These are phyloP conservation scores for Brevimyrus niger DNA, from an alignment of 2,113 vertebrate species.

Conservation along the genomic window DNA sequence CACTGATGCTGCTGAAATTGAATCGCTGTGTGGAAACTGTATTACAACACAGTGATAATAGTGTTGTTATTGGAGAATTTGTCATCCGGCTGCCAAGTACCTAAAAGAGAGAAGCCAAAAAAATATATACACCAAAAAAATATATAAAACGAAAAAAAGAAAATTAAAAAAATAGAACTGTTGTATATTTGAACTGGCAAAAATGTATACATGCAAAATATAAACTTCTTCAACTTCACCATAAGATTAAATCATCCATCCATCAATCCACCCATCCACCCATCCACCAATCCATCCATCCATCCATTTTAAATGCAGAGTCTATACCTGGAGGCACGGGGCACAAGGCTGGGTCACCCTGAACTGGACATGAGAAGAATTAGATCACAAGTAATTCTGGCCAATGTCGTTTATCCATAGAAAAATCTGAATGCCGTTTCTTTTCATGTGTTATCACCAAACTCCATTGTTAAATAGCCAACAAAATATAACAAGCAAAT, in stretches of 20 bases:
- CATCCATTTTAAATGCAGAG: not conserved
- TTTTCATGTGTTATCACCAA: slow-evolving; percentile 2
- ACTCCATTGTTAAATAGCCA: not conserved
- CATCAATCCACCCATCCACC: not conserved
- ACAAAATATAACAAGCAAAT: slow-evolving; percentile 6
- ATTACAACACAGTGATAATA: not conserved
- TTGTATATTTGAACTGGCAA: not conserved
- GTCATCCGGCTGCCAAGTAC: not conserved
- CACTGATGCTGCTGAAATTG: not conserved
- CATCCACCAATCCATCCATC: not conserved
- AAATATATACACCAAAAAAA: not conserved
- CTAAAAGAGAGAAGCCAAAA: not conserved
- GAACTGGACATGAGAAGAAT: not conserved
- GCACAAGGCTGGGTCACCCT: not conserved
- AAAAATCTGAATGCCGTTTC: not conserved
- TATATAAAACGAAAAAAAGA: no score
- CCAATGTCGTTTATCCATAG: not conserved
- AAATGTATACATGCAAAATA: not conserved
- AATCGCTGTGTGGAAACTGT: not conserved
- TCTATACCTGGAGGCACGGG: not conserved
- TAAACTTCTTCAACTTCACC: not conserved
- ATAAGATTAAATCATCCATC: not conserved
- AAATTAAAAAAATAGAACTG: not conserved
- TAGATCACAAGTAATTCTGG: not conserved
- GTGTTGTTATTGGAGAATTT: slow-evolving; percentile 8